phyloP scores from a whole-genome alignment of 30 jellyfish, hydroid and myxozoan genomes.

The Pseudorhiza aurosa region DNA sequence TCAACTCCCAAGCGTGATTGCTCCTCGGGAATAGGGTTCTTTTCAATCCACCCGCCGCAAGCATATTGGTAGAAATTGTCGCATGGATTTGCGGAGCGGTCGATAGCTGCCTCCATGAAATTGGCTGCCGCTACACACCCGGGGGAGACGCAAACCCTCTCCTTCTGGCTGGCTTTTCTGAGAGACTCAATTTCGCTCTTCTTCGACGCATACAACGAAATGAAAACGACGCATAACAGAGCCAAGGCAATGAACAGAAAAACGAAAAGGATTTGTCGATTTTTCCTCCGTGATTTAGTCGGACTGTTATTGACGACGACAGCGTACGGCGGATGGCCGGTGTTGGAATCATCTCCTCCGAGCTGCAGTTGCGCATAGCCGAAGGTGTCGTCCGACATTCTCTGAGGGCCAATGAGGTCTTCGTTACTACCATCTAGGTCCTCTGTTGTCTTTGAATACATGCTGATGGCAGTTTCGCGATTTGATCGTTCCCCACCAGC shows the following conservation, averaged over 20 bases:
- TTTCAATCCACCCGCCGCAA: slow-evolving; percentile 90
- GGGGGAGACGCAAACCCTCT: slow-evolving; percentile 48
- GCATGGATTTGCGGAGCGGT: slow-evolving; percentile 69
- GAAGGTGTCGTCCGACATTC: slow-evolving; percentile 40
- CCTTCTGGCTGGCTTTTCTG: neutral
- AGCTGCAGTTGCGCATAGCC: slow-evolving; percentile 66
- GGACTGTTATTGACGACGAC: slow-evolving; percentile 44
- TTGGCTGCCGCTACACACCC: slow-evolving; percentile 90
- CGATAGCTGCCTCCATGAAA: slow-evolving; percentile 80
- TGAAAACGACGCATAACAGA: slow-evolving; percentile 24
- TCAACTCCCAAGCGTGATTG: slow-evolving; percentile 74
- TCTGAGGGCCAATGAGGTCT: slow-evolving; percentile 63
- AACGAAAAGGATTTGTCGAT: slow-evolving; percentile 22
- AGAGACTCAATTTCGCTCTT: neutral
- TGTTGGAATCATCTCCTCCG: slow-evolving; percentile 51
- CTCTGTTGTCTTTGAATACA: slow-evolving; percentile 59
- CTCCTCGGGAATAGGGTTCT: slow-evolving; percentile 87
- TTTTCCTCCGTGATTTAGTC: slow-evolving; percentile 4
- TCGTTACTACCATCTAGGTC: slow-evolving; percentile 75
- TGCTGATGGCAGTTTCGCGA: too few relatives aligned
- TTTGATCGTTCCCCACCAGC: too few relatives aligned
- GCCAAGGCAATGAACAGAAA: neutral
- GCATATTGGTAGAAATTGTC: slow-evolving; percentile 77
- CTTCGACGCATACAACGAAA: slow-evolving; percentile 18
- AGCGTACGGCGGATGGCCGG: slow-evolving; percentile 49